These are phyloP conservation scores for Thecocarcelia acutangulata DNA, from an alignment of 2,888 invertebrate genomes.

Conservation along the genomic window DNA sequence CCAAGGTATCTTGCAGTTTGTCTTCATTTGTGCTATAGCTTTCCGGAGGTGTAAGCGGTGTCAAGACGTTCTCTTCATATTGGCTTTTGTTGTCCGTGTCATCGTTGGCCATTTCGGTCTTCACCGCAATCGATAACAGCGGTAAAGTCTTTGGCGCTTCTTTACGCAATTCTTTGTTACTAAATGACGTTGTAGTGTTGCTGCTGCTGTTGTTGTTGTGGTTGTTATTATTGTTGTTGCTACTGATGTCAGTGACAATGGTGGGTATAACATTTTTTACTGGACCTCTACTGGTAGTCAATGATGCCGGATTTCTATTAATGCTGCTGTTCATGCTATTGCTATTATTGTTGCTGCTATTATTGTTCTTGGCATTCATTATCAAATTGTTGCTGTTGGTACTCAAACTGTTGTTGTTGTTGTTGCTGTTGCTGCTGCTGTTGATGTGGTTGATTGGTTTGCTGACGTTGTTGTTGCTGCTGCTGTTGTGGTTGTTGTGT, in stretches of 20 bases:
- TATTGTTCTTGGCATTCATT: slow-evolving; percentile 82
- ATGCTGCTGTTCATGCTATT: slow-evolving; percentile 72
- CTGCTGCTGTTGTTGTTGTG: slow-evolving; percentile 72
- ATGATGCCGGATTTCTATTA: slow-evolving; percentile 73
- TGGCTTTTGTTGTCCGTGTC: slow-evolving; percentile 76
- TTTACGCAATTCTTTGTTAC: slow-evolving; percentile 64
- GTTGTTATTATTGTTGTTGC: too few relatives aligned
- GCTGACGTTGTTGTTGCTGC: slow-evolving; percentile 59
- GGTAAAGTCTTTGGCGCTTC: slow-evolving; percentile 57
- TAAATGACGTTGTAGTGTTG: slow-evolving; percentile 61
- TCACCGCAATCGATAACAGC: slow-evolving; percentile 71
- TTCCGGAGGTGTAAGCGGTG: slow-evolving; percentile 79
- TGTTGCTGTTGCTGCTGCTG: slow-evolving; percentile 33
- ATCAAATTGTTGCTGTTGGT: slow-evolving; percentile 66
- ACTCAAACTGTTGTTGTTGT: slow-evolving; percentile 72
- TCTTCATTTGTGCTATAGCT: slow-evolving; percentile 78
- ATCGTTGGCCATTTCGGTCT: slow-evolving; percentile 78
- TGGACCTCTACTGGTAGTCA: slow-evolving; percentile 81
- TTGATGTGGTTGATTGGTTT: slow-evolving; percentile 68
- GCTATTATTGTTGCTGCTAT: slow-evolving; percentile 67
- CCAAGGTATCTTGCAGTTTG: slow-evolving; percentile 73
- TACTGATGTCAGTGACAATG: slow-evolving; percentile 71
- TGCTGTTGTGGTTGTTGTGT: slow-evolving; percentile 63
- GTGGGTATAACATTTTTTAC: slow-evolving; percentile 77
- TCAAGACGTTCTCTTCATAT: slow-evolving; percentile 80